Conservation (phyloP, 2,113 vertebrate genomes). For the Sinocyclocheilus grahami region DNA sequence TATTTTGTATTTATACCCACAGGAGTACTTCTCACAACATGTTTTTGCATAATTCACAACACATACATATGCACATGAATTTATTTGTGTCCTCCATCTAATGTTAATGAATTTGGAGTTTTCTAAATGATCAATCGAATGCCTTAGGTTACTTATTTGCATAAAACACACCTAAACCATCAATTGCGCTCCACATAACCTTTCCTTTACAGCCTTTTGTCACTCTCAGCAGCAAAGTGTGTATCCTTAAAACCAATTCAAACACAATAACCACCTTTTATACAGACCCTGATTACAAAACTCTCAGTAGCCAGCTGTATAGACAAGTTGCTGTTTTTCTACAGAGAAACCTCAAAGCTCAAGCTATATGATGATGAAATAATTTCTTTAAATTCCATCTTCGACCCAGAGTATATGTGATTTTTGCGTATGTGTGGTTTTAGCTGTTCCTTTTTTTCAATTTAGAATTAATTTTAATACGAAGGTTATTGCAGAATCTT, state of each 20-base stretch:
- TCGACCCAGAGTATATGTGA: too few relatives aligned
- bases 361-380: not conserved
- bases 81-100: not conserved
- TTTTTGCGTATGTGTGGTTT: too few relatives aligned
- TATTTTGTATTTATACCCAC: not conserved
- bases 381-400: too few relatives aligned
- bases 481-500: too few relatives aligned
- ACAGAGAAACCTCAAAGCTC: not conserved
- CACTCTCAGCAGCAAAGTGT: not conserved
- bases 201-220: not conserved
- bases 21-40: not conserved
- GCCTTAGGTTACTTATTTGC: too few relatives aligned
- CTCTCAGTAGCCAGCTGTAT: not conserved
- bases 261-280: not conserved
- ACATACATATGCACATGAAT: not conserved
- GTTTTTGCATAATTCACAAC: not conserved
- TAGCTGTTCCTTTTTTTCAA: too few relatives aligned
- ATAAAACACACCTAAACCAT: not conserved
- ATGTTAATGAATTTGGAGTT: not conserved
- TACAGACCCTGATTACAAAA: not conserved
- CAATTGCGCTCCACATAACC: not conserved
- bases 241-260: not conserved
- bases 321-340: not conserved
- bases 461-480: too few relatives aligned
- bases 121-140: too few relatives aligned